Evolutionary conservation across 2,797 vertebrate species (phyloP).

Genomic region (Sebastes steindachneri): DNA sequence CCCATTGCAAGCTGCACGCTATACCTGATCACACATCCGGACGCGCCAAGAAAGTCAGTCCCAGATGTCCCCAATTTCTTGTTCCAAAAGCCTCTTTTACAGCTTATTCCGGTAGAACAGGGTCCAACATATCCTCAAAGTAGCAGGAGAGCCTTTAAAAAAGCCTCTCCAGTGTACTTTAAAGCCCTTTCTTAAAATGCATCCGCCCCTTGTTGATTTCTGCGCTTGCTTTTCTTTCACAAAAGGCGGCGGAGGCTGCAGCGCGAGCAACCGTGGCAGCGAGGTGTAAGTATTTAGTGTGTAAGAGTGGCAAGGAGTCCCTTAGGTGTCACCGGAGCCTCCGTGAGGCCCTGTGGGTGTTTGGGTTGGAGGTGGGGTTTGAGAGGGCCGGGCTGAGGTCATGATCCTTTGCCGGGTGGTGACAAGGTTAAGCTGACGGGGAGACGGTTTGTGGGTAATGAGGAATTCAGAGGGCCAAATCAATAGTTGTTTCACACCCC

Average conservation of each 20-base stretch:
- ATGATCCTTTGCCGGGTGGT: conserved; percentile 56
- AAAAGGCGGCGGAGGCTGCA: conserved; percentile 4
- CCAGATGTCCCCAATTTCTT: conserved; percentile 51
- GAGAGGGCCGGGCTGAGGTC: conserved; percentile 49
- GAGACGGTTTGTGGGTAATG: conserved; percentile 45
- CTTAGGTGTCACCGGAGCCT: conserved; percentile 60
- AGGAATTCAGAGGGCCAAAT: conserved; percentile 46
- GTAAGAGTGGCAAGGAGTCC: conserved; percentile 53
- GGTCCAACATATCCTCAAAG: conserved; percentile 50
- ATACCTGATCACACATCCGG: conserved; percentile 72
- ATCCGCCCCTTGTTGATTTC: conserved; percentile 30
- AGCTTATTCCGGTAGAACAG: conserved; percentile 35
- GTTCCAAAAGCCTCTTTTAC: conserved; percentile 56
- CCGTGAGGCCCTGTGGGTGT: conserved; percentile 50
- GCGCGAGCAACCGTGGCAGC: conserved; percentile 9
- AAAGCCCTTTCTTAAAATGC: conserved; percentile 41
- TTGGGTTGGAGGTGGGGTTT: conserved; percentile 41
- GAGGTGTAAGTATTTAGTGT: conserved; percentile 54
- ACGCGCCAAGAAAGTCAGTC: conserved; percentile 48
- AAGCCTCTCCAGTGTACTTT: conserved; percentile 16
- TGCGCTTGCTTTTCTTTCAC: conserved; percentile 40
- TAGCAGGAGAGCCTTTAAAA: conserved; percentile 48
- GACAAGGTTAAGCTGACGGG: conserved; percentile 71
- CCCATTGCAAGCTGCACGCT: conserved; percentile 46
- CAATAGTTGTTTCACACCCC: conserved; percentile 34